Percentiles rank a stretch among this genome's conserved stretches.
Evolutionary conservation across 2,113 vertebrate species (phyloP).

Genomic region (Fregata magnificens): DNA sequence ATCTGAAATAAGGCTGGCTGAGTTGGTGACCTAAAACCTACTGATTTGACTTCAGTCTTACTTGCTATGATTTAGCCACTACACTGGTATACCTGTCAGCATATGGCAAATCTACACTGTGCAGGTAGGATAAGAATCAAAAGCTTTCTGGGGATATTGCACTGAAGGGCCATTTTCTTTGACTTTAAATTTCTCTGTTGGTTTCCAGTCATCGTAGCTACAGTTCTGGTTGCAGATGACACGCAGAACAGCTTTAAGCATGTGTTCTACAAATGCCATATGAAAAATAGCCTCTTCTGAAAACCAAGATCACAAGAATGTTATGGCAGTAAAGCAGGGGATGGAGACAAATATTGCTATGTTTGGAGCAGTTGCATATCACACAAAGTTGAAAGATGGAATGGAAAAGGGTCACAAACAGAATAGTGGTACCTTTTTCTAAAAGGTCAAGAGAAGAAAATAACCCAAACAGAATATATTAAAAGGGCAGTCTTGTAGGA

Average conservation of each 20-base stretch:
- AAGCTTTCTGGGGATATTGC: not conserved
- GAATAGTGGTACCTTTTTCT: not conserved
- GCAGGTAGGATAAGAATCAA: not conserved
- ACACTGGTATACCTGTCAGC: not conserved
- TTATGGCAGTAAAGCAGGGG: not conserved
- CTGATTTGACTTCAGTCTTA: not conserved
- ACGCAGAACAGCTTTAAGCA: not conserved
- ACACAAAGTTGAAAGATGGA: not conserved
- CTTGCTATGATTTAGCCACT: not conserved
- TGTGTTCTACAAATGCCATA: not conserved
- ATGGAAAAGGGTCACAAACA: not conserved
- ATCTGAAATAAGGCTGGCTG: not conserved
- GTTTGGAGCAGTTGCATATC: not conserved
- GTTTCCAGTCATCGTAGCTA: not conserved
- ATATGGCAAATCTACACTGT: not conserved
- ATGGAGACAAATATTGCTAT: not conserved
- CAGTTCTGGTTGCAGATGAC: not conserved
- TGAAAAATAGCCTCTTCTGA: not conserved
- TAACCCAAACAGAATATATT: rapidly evolving
- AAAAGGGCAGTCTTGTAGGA: not conserved
- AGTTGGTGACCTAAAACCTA: not conserved
- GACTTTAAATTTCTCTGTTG: not conserved
- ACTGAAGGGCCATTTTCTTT: not conserved
- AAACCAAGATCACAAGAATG: not conserved
- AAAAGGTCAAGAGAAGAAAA: not conserved